These are phyloP conservation scores for Orchesella cincta DNA, from an alignment of 1,140 invertebrate genomes.

Conservation along the genomic window DNA sequence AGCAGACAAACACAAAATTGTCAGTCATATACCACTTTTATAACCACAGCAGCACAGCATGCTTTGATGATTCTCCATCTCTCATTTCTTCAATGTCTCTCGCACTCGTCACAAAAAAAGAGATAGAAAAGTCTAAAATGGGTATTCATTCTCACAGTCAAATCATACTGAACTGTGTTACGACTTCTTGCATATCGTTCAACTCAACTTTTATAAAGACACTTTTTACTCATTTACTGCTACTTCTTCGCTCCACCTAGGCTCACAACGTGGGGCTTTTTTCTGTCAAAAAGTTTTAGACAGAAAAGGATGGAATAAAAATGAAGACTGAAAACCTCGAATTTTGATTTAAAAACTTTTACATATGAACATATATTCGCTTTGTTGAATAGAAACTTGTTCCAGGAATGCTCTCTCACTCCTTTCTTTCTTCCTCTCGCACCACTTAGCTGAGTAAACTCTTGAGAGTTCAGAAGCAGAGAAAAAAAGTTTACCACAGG, in stretches of 20 bases:
- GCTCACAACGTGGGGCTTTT: conserved; percentile 3
- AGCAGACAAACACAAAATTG: neutral
- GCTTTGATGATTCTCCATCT: conserved; percentile 6
- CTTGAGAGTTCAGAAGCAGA: conserved; percentile 10
- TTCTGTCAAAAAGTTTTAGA: conserved; percentile 20
- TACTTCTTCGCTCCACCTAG: neutral
- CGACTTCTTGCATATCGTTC: too few relatives aligned
- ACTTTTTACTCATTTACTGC: conserved; percentile 5
- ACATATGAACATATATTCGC: neutral
- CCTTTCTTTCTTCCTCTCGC: neutral
- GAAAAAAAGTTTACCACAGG: neutral
- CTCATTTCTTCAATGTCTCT: neutral
- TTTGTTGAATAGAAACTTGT: neutral
- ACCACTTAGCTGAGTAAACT: conserved; percentile 19
- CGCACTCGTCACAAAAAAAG: neutral
- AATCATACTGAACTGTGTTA: too few relatives aligned
- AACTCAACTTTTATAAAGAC: neutral
- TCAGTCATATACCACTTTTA: neutral
- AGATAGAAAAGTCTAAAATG: neutral
- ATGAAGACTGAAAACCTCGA: conserved; percentile 20
- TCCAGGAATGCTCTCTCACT: neutral
- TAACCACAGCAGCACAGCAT: neutral
- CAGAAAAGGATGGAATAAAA: conserved; percentile 17
- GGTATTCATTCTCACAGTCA: neutral
- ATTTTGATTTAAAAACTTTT: conserved; percentile 21